Conservation (phyloP, 2,797 vertebrate genomes). For the Coccyzus lansbergi region DNA sequence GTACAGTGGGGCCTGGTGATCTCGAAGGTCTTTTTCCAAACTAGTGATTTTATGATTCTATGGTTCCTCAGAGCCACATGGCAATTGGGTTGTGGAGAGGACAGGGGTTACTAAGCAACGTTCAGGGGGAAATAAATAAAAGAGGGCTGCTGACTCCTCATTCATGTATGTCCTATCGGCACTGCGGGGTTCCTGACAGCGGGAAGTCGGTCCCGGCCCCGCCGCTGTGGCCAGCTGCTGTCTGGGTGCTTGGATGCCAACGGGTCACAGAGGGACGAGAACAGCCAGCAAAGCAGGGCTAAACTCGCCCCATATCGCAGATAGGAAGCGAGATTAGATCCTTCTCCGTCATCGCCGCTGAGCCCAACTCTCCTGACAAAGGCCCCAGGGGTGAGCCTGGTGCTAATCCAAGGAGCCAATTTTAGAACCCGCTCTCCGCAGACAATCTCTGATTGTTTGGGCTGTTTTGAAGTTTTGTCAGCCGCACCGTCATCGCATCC, state of each 20-base stretch:
- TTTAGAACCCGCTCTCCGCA: slow-evolving; percentile 55
- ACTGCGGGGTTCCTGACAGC: background rate
- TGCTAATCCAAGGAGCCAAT: slow-evolving; percentile 62
- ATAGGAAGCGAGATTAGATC: slow-evolving; percentile 64
- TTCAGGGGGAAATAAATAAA: background rate
- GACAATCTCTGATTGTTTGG: slow-evolving; percentile 71
- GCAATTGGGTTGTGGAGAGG: fast-evolving
- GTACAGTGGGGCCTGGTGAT: no score
- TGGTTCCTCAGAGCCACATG: background rate
- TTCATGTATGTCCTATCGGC: fast-evolving
- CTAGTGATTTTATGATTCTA: no score
- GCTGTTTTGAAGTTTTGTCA: slow-evolving; percentile 65
- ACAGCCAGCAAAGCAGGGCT: background rate
- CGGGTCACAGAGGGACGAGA: background rate
- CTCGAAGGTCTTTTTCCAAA: no score
- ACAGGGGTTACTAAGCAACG: fast-evolving
- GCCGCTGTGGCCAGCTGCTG: background rate
- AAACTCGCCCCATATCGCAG: background rate
- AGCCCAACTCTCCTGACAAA: slow-evolving; percentile 38
- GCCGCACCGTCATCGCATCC: slow-evolving; percentile 61
- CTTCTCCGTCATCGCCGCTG: slow-evolving; percentile 33
- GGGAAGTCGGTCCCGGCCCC: background rate
- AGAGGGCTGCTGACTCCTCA: background rate
- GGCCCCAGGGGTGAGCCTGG: slow-evolving; percentile 38
- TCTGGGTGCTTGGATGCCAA: background rate